Evolutionary conservation across 2,797 vertebrate genomes (phyloP).

Genomic region (Gobio occitaniae): DNA sequence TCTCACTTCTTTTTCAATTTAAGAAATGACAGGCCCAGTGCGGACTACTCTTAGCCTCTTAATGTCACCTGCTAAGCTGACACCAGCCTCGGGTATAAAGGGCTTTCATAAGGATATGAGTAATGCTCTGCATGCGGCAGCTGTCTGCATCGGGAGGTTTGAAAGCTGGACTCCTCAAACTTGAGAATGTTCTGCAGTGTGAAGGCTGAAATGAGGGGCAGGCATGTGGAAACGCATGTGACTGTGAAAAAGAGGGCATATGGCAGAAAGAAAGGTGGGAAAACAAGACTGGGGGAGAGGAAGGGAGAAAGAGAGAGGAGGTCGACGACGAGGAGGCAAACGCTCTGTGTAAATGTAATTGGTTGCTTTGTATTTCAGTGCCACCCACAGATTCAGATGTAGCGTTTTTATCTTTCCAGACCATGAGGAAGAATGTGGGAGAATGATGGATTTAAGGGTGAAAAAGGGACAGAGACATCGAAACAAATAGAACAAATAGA

Average conservation of each 20-base stretch:
- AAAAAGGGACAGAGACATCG: not conserved
- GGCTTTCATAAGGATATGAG: slow-evolving; percentile 28
- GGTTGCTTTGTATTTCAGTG: slow-evolving; percentile 70
- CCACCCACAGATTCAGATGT: slow-evolving; percentile 75
- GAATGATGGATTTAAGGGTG: slow-evolving; percentile 6
- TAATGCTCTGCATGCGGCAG: slow-evolving; percentile 40
- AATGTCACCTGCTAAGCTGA: slow-evolving; percentile 45
- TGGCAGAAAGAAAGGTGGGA: slow-evolving; percentile 8
- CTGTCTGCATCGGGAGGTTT: slow-evolving; percentile 28
- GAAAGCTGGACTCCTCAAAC: slow-evolving; percentile 33
- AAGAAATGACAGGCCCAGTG: slow-evolving; percentile 8
- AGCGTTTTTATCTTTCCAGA: slow-evolving; percentile 71
- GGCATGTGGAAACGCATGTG: slow-evolving; percentile 38
- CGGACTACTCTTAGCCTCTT: slow-evolving; percentile 15
- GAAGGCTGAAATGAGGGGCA: slow-evolving; percentile 26
- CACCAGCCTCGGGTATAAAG: slow-evolving; percentile 16
- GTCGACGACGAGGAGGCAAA: slow-evolving; percentile 17
- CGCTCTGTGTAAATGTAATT: slow-evolving; percentile 70
- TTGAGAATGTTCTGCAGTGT: slow-evolving; percentile 25
- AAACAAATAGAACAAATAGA: slow-evolving; percentile 14
- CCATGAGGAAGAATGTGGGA: slow-evolving; percentile 55
- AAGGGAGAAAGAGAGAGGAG: slow-evolving; percentile 33
- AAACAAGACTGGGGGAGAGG: slow-evolving; percentile 44
- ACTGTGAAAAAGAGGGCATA: slow-evolving; percentile 32
- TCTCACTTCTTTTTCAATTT: slow-evolving; percentile 28